phyloP scores from a whole-genome alignment of 2,113 vertebrate species.

The Leptobrachium leishanense region DNA sequence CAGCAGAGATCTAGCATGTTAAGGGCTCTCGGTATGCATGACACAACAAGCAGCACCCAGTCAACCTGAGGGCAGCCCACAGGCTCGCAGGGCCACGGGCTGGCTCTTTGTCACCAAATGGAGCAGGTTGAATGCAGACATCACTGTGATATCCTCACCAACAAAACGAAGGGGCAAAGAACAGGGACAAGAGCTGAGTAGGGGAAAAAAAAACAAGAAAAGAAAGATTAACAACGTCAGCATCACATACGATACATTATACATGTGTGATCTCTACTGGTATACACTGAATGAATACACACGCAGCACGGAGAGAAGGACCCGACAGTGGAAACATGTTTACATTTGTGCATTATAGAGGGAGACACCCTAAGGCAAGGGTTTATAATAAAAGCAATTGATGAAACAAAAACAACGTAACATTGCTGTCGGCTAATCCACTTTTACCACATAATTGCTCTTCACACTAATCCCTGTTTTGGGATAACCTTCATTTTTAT shows the following conservation, averaged over 20 bases:
- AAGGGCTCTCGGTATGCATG: constrained; percentile 64
- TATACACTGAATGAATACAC: not conserved
- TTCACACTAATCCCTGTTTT: too few species aligned
- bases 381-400: too few species aligned
- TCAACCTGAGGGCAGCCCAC: constrained; percentile 98
- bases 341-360: too few species aligned
- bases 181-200: constrained; percentile 78
- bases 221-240: constrained; percentile 37
- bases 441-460: too few species aligned
- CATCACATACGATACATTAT: constrained; percentile 23
- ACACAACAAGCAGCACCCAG: constrained; percentile 83
- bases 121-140: constrained; percentile 99
- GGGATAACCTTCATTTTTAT: too few species aligned
- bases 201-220: constrained; percentile 58
- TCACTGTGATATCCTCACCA: constrained; percentile 84
- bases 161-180: constrained; percentile 76
- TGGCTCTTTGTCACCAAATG: constrained; percentile 98
- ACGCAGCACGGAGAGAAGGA: too few species aligned
- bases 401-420: too few species aligned
- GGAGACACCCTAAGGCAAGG: too few species aligned
- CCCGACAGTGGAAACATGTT: too few species aligned
- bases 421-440: too few species aligned
- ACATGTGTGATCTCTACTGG: not conserved
- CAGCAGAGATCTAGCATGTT: constrained; percentile 73
- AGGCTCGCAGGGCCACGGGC: constrained; percentile 92